phyloP scores from a whole-genome alignment of 2,797 vertebrate species.

The Champsocephalus gunnari region DNA sequence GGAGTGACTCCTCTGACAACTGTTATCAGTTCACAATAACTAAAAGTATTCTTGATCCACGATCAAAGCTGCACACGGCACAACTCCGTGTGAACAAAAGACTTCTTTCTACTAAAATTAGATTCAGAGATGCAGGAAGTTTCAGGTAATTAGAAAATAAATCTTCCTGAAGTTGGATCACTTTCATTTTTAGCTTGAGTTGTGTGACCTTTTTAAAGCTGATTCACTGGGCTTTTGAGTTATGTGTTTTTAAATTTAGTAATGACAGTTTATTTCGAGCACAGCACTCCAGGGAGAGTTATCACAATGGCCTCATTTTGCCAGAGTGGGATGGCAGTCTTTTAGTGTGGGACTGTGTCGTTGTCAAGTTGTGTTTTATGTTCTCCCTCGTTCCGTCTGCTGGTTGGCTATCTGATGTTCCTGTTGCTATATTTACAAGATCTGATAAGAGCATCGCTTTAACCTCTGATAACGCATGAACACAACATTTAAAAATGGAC shows the following conservation, averaged over 20 bases:
- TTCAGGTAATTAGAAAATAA: slow-evolving; percentile 58
- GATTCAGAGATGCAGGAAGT: slow-evolving; percentile 39
- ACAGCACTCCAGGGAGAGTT: slow-evolving; percentile 63
- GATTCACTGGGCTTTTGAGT: slow-evolving; percentile 58
- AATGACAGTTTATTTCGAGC: slow-evolving; percentile 74
- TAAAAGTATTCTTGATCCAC: slow-evolving; percentile 45
- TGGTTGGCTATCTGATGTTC: slow-evolving; percentile 59
- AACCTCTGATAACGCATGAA: slow-evolving; percentile 39
- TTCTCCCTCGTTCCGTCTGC: slow-evolving; percentile 26
- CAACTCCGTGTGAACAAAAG: slow-evolving; percentile 47
- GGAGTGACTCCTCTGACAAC: slow-evolving; percentile 45
- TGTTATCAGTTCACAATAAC: slow-evolving; percentile 35
- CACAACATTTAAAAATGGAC: slow-evolving; percentile 61
- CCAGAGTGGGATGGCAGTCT: slow-evolving; percentile 57
- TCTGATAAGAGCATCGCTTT: slow-evolving; percentile 60
- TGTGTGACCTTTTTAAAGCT: slow-evolving; percentile 63
- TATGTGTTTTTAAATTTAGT: slow-evolving; percentile 80
- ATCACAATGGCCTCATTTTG: slow-evolving; percentile 79
- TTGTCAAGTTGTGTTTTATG: slow-evolving; percentile 55
- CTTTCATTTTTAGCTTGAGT: slow-evolving; percentile 55
- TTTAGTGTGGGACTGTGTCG: slow-evolving; percentile 61
- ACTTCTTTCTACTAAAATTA: slow-evolving; percentile 67
- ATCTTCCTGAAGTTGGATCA: slow-evolving; percentile 29
- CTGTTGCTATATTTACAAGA: slow-evolving; percentile 57
- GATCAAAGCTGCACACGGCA: slow-evolving; percentile 12